phyloP scores from a whole-genome alignment of 2,113 vertebrate genomes.

The Ceratotherium simum region DNA sequence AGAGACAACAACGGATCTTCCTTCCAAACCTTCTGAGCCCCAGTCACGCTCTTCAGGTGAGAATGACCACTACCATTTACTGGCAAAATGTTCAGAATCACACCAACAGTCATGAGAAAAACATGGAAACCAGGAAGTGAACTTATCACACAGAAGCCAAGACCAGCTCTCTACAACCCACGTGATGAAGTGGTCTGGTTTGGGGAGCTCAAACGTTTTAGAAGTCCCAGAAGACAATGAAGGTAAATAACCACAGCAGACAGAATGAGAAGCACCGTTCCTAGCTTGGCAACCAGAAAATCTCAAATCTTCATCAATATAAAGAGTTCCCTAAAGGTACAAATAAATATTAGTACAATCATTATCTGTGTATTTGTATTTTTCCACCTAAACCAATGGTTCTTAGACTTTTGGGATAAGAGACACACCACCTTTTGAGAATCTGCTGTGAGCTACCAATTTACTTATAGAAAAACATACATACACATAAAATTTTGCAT shows the following conservation, averaged over 20 bases:
- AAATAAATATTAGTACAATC: neutral
- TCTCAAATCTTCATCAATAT: neutral
- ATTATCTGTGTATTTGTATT: neutral
- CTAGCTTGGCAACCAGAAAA: neutral
- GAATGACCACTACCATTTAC: neutral
- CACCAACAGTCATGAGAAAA: neutral
- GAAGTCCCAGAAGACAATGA: neutral
- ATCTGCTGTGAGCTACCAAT: neutral
- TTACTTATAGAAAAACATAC: neutral
- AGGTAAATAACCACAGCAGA: neutral
- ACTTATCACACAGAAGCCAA: neutral
- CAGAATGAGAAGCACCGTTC: neutral
- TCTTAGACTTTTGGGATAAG: neutral
- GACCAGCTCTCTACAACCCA: neutral
- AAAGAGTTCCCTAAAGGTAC: neutral
- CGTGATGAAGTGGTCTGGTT: neutral
- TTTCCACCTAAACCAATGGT: neutral
- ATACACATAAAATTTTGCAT: neutral
- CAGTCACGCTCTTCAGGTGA: neutral
- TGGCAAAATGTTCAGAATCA: neutral
- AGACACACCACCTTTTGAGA: neutral
- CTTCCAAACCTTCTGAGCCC: neutral
- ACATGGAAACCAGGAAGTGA: neutral
- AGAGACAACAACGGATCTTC: neutral
- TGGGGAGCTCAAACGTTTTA: neutral